These are phyloP conservation scores for Calliphora vicina DNA, from an alignment of 1,140 invertebrate species.

Conservation along the genomic window DNA sequence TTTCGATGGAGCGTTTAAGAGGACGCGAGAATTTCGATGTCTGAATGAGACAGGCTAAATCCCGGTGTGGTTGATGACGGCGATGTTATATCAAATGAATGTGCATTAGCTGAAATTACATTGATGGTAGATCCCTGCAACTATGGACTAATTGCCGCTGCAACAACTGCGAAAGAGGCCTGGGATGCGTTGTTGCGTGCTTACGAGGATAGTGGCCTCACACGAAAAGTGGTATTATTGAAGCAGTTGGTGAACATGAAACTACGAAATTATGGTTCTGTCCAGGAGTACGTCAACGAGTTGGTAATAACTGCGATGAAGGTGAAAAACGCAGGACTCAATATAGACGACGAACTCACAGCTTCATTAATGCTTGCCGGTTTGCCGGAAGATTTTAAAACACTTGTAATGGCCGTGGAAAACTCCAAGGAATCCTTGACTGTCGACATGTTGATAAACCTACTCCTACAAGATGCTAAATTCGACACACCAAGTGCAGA, in stretches of 20 bases:
- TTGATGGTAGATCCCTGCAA: background rate
- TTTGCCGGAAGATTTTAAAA: too few relatives aligned
- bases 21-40: background rate
- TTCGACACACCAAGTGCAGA: background rate
- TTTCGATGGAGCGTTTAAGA: background rate
- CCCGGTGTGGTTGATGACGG: background rate
- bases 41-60: background rate
- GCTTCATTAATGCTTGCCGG: too few relatives aligned
- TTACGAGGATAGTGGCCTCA: background rate
- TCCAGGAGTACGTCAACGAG: too few relatives aligned
- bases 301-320: too few relatives aligned
- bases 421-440: too few relatives aligned
- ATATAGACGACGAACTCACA: too few relatives aligned
- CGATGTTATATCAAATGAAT: background rate
- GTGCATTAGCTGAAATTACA: background rate
- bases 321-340: too few relatives aligned
- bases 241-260: background rate
- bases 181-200: background rate
- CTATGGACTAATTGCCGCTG: background rate
- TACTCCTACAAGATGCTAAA: too few relatives aligned
- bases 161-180: background rate
- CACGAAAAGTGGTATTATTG: background rate
- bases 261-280: too few relatives aligned
- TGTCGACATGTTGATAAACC: too few relatives aligned
- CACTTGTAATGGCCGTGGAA: too few relatives aligned